phyloP scores from a whole-genome alignment of 2,888 invertebrate genomes.

The Erebia palarica region DNA sequence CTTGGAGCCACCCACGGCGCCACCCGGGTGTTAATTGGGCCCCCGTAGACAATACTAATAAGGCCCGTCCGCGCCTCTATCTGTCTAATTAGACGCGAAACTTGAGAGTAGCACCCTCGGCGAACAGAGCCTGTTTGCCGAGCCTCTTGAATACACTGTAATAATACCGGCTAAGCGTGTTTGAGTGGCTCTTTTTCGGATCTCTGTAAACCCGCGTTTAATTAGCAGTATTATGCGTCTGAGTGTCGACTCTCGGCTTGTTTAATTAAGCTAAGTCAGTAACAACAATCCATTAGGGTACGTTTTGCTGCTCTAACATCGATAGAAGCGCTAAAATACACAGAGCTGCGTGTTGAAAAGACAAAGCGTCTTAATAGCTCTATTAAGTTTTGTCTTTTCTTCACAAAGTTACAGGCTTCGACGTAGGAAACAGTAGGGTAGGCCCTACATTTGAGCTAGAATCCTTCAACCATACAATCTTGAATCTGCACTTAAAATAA shows the following conservation, averaged over 20 bases:
- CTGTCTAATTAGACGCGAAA: conserved; percentile 83
- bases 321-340: background rate
- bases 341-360: background rate
- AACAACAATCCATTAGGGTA: conserved; percentile 70
- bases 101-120: conserved; percentile 81
- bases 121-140: conserved; percentile 78
- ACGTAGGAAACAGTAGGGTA: too few relatives aligned
- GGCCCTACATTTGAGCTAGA: too few relatives aligned
- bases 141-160: conserved; percentile 80
- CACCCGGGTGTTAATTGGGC: conserved; percentile 81
- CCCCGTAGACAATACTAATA: conserved; percentile 83
- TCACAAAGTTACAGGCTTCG: too few relatives aligned
- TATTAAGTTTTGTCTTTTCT: too few relatives aligned
- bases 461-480: too few relatives aligned
- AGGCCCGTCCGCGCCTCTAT: conserved; percentile 81
- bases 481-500: too few relatives aligned
- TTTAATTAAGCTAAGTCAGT: conserved; percentile 81
- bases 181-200: conserved; percentile 82
- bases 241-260: conserved; percentile 78
- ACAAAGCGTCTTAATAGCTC: background rate
- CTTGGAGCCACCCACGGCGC: conserved; percentile 74
- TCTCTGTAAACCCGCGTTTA: conserved; percentile 81
- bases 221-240: conserved; percentile 80
- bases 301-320: conserved; percentile 47
- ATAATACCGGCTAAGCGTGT: conserved; percentile 82